phyloP scores from a whole-genome alignment of 2,113 vertebrate species.

The Protomyctophum bolini region DNA sequence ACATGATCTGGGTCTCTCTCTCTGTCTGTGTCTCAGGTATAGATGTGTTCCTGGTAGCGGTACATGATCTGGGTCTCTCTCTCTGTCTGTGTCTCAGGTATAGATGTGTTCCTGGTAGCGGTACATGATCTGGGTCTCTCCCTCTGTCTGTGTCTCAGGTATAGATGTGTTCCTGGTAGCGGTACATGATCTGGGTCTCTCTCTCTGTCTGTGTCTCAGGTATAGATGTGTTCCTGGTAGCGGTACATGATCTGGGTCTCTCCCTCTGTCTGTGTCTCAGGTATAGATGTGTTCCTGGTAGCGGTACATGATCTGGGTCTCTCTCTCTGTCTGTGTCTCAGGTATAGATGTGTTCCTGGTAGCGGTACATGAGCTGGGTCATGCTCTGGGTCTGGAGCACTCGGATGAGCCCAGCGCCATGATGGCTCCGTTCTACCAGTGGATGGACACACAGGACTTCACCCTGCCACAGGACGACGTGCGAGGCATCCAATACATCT shows the following conservation, averaged over 20 bases:
- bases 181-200: not conserved
- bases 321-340: not conserved
- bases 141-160: conserved; percentile 69
- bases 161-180: conserved; percentile 84
- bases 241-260: conserved; percentile 27
- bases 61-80: not conserved
- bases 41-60: too few relatives aligned
- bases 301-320: conserved; percentile 36
- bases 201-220: conserved; percentile 69
- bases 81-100: too few relatives aligned
- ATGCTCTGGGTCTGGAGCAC: conserved; percentile 93
- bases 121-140: not conserved
- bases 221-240: conserved; percentile 93
- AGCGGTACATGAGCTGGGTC: conserved; percentile 91
- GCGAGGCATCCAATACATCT: conserved; percentile 91
- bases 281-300: conserved; percentile 74
- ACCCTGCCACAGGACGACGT: conserved; percentile 90
- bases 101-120: too few relatives aligned
- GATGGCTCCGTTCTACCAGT: conserved; percentile 98
- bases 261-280: not conserved
- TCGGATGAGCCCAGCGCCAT: conserved; percentile 89
- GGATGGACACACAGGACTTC: conserved; percentile 91
- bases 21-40: too few relatives aligned
- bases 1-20: too few relatives aligned
- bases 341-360: not conserved